Evolutionary conservation across 2,888 invertebrate species (phyloP), one percentile per base, ranked within the genome.

Genomic region (Pristionchus maxplancki): DNA sequence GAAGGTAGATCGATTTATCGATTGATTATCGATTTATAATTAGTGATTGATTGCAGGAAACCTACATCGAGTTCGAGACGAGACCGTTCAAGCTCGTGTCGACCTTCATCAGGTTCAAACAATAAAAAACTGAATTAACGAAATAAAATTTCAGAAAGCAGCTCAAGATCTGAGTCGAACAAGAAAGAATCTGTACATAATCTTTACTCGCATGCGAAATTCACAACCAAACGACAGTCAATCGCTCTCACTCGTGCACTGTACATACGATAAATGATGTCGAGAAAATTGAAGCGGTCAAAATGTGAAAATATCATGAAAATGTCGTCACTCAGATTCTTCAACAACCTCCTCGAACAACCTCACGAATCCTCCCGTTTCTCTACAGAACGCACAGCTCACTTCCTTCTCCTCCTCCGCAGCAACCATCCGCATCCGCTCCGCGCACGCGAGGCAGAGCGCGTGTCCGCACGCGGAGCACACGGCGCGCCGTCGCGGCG

Each of bases 31-130:
- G 9, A 58, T 5, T 15, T 58, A 13, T 34, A 64, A 31, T 31
- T 28, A n/a, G 6, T n/a, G 8, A n/a, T 17, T 64, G 17, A 64
- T 34, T 64, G n/a, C n/a, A 71, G 78, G 78, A 78, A 17, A 48
- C n/a, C 13, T 82, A 82, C 82, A 17, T 82, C 53, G 82, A 82
- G 24, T 82, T 20, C 53, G 82, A 82, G 82, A 53, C 82, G 53
- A 24, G 82, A 13, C 85, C 85, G 6, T 85, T 40, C 64, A 53
- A 48, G 31, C 85, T 85, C 15, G 85, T 85, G 15, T 31, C 85
- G 34, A 64, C 58, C 20, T 64, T 40, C 85, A 85, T 85, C 85
- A 85, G 50, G 85, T 31, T 28, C 64, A 17, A 28, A 9, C 62
- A 62, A 5, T 34, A 11, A 1, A 37, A 17, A 31, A 67, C 1